Evolutionary conservation across 2,797 vertebrate genomes (phyloP).

Genomic region (Pipistrellus nathusii): DNA sequence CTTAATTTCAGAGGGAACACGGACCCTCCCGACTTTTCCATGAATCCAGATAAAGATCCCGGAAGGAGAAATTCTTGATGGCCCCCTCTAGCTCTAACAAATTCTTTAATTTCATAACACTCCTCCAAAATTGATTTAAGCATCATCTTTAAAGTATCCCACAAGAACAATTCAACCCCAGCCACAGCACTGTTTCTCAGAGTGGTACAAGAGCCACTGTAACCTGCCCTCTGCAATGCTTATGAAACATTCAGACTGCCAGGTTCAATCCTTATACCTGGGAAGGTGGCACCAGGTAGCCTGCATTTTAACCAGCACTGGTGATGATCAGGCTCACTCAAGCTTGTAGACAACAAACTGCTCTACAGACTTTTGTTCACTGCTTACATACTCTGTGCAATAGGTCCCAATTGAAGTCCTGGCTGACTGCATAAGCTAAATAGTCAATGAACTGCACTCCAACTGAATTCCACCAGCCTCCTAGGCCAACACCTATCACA

Average conservation of each 20-base stretch:
- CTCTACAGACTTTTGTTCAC: background rate
- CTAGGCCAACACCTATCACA: background rate
- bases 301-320: background rate
- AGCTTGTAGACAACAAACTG: background rate
- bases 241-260: background rate
- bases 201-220: background rate
- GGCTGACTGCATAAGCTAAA: background rate
- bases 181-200: background rate
- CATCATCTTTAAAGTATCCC: background rate
- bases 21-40: background rate
- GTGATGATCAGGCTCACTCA: background rate
- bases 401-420: background rate
- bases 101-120: background rate
- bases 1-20: conserved; percentile 12
- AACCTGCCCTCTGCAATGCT: background rate
- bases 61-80: background rate
- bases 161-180: background rate
- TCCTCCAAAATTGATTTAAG: background rate
- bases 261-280: background rate
- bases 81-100: background rate
- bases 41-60: background rate
- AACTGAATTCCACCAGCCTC: conserved; percentile 13
- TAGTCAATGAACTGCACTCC: background rate
- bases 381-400: background rate
- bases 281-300: background rate